Base-by-base conservation (phyloP, 2,888 invertebrate species). In the Mylabris sibirica region DNA sequence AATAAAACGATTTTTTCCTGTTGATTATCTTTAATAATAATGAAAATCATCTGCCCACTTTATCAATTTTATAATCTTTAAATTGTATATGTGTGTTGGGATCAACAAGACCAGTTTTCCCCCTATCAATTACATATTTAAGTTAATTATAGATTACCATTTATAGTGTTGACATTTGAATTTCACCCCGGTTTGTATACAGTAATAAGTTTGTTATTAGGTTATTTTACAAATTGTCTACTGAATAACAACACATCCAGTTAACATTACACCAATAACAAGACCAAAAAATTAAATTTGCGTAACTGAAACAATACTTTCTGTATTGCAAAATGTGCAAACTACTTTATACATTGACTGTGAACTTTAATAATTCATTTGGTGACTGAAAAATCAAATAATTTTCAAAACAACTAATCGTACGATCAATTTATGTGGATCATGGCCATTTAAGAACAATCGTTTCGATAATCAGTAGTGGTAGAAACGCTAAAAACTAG, bases 321-420 rank as follows among this genome's bases (percentile, higher is more conserved):
- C n/a, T 38, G 30, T 38, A 34, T 74, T 74, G 73, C 75, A 73
- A 74, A 75, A 75, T 72, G 69, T 74, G 1, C 30, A 30, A 30
- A 8, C 75, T 64, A 75, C 68, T 73, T 75, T 72, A 67, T 67
- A 62, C 30, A n/a, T 61, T 24, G 30, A 22, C 34, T 24, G 38
- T 61, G 61, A 61, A 61, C 61, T 61, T 61, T 61, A 61, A 38
- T 38, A 41, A 61, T 61, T 17, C 24, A 14, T 30, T 34, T 22
- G 22, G 22, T 34, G 30, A 30, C 30, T 6, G 30, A 30, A 30
- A 30, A 30, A 30, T 30, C 30, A 30, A 4, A 30, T 8, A 30
- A 30, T 30, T 30, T 30, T 30, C 49, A 20, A 20, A 44, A 44
- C 17, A 1, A 38, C 20, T 49, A 20, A 49, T 53, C 9, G 49